Evolutionary conservation across 1,140 invertebrate species (phyloP).

Genomic region (Drosophila obscura): DNA sequence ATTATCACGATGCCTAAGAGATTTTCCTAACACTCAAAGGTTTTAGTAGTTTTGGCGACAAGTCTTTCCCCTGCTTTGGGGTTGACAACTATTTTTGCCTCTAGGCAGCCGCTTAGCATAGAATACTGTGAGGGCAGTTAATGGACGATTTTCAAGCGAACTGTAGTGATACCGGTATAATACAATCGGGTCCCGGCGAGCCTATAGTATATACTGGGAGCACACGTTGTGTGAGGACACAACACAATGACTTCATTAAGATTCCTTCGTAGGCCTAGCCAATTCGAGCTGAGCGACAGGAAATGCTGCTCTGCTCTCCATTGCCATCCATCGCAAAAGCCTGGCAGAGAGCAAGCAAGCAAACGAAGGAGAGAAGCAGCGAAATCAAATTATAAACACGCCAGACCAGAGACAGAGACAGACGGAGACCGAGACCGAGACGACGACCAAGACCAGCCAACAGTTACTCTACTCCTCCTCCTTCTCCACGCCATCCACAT

Average conservation of each 20-base stretch:
- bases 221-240: constrained; percentile 2
- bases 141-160: too few species aligned
- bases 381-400: constrained; percentile 82
- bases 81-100: too few species aligned
- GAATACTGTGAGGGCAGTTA: too few species aligned
- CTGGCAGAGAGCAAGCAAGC: constrained; percentile 27
- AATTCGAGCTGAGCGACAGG: constrained; percentile 68
- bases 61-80: too few species aligned
- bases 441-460: constrained; percentile 47
- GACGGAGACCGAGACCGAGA: constrained; percentile 17
- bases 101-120: too few species aligned
- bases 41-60: too few species aligned
- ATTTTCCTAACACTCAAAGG: too few species aligned
- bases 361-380: constrained; percentile 69
- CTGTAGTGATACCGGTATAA: too few species aligned
- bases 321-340: constrained; percentile 27
- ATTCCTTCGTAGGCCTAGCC: constrained; percentile 69
- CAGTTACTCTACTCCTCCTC: constrained; percentile 43
- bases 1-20: too few species aligned
- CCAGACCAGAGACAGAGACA: constrained; percentile 64
- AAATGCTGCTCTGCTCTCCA: constrained; percentile 67
- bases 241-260: constrained; percentile 81
- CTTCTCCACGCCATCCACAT: neutral
- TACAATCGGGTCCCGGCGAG: too few species aligned
- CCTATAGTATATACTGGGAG: too few species aligned